A percentile compares a stretch with the other conserved stretches of the same genome.
phyloP scores from a whole-genome alignment of 2,113 vertebrate genomes.

The Alaudala cheleensis region DNA sequence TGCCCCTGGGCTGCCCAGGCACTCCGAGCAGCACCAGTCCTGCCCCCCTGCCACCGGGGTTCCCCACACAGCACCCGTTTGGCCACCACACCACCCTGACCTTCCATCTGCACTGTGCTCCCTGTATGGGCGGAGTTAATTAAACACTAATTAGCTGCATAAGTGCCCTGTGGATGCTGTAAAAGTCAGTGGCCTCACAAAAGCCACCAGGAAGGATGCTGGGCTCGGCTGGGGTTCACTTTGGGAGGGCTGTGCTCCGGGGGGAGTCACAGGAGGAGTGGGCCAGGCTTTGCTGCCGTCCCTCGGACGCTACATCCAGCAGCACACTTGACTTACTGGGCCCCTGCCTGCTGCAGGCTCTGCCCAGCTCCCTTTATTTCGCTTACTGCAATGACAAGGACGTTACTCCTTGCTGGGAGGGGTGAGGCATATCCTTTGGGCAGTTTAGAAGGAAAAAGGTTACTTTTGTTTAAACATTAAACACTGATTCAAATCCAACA shows the following conservation, averaged over 20 bases:
- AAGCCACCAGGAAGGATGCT: background rate
- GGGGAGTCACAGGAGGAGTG: background rate
- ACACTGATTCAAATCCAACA: constrained; percentile 63
- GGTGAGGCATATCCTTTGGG: constrained; percentile 51
- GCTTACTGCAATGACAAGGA: constrained; percentile 7
- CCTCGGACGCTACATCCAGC: background rate
- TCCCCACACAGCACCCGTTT: background rate
- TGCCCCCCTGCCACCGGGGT: background rate
- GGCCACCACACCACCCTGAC: background rate
- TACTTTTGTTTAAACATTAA: constrained; percentile 51
- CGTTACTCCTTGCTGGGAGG: constrained; percentile 23
- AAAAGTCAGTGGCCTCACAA: background rate
- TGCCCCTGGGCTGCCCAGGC: background rate
- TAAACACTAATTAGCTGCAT: background rate
- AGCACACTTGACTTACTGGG: background rate
- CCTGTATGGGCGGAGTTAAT: background rate
- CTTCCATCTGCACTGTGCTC: background rate
- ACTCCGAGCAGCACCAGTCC: background rate
- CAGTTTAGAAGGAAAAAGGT: constrained; percentile 56
- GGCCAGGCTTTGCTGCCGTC: background rate
- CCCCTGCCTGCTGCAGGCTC: background rate
- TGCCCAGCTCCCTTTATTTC: constrained; percentile 8
- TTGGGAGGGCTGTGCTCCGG: background rate
- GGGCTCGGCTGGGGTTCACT: background rate
- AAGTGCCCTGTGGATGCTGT: background rate